Conservation (phyloP, 2,113 vertebrate genomes). For the Lepidothrix coronata region DNA sequence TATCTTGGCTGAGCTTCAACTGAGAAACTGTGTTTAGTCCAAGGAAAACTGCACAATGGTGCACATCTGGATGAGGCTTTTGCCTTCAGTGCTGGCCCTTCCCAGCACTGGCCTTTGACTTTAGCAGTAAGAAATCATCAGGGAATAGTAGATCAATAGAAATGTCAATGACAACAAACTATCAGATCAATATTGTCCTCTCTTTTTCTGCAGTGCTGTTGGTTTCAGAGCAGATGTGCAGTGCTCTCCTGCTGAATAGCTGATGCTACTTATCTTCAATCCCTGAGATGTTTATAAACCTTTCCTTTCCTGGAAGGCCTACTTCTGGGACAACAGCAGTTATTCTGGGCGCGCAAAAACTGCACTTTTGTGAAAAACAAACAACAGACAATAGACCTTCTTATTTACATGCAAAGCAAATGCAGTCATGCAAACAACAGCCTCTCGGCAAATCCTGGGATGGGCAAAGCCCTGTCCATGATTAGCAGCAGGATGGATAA, state of each 20-base stretch:
- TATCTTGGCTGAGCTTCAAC: background rate
- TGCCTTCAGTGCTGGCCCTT: background rate
- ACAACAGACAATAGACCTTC: constrained; percentile 7
- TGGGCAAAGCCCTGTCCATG: background rate
- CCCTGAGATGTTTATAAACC: background rate
- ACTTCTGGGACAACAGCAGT: background rate
- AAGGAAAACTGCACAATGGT: background rate
- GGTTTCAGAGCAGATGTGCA: background rate
- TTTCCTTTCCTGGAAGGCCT: background rate
- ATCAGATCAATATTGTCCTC: background rate
- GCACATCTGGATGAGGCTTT: background rate
- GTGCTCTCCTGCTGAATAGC: background rate
- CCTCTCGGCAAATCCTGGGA: background rate
- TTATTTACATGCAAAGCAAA: constrained; percentile 34
- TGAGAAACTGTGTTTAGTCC: background rate
- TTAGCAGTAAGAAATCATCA: background rate
- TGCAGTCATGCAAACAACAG: background rate
- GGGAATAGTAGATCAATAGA: background rate
- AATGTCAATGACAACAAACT: background rate
- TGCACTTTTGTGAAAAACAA: background rate
- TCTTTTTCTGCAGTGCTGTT: background rate
- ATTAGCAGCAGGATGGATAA: background rate
- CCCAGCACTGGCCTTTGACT: background rate
- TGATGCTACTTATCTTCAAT: background rate
- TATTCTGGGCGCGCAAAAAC: background rate